These are phyloP conservation scores for Sebastes fasciatus DNA, from an alignment of 2,113 vertebrate species.

Conservation along the genomic window DNA sequence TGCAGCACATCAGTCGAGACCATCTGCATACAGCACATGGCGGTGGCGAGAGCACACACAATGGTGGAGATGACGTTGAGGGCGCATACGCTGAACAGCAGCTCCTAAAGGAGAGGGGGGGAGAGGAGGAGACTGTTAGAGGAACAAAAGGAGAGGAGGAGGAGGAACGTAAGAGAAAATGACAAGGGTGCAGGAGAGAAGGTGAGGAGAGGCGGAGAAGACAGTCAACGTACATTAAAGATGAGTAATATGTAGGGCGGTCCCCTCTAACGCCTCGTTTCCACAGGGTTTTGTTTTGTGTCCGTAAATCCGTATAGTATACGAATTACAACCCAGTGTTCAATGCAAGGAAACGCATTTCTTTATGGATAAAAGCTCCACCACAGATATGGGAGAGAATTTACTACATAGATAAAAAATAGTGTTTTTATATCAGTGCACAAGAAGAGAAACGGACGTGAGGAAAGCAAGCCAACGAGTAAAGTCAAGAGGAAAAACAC, in stretches of 20 bases:
- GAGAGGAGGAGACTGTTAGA: conserved; percentile 57
- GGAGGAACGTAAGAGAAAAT: conserved; percentile 11
- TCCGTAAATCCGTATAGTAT: no score
- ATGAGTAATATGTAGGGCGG: not conserved
- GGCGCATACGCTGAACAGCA: conserved; percentile 97
- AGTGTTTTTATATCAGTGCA: no score
- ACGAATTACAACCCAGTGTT: no score
- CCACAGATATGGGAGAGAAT: no score
- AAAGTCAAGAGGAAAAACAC: no score
- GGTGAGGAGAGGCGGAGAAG: conserved; percentile 9
- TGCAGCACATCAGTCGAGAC: conserved; percentile 97
- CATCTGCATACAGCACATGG: conserved; percentile 99
- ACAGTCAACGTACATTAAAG: conserved; percentile 4
- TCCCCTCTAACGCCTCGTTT: no score
- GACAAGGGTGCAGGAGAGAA: conserved; percentile 11
- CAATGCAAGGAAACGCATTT: no score
- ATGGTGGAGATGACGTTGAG: conserved; percentile 98
- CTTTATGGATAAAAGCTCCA: no score
- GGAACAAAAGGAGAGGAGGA: conserved; percentile 29
- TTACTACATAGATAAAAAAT: no score
- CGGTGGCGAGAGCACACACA: conserved; percentile 96
- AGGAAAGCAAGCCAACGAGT: no score
- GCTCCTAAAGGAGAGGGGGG: conserved; percentile 85
- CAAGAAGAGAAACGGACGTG: no score
- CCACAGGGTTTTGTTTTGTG: no score